Percentiles rank a stretch among this genome's conserved stretches.
phyloP scores from a whole-genome alignment of 2,113 vertebrate species.

The Ammodytes marinus region DNA sequence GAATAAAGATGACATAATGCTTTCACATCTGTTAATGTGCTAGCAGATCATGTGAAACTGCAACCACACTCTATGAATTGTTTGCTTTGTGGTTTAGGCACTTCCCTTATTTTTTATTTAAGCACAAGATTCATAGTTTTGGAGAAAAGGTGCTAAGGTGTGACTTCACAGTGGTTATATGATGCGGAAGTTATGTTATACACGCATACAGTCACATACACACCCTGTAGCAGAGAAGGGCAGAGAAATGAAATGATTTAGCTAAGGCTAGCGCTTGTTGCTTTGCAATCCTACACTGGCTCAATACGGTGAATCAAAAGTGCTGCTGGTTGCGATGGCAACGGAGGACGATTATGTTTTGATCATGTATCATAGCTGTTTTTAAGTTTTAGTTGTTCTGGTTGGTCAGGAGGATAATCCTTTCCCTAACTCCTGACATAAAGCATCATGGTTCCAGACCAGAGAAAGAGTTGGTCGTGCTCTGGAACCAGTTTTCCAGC shows the following conservation, averaged over 20 bases:
- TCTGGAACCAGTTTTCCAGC: too few species aligned
- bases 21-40: background rate
- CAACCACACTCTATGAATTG: background rate
- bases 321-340: too few species aligned
- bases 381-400: too few species aligned
- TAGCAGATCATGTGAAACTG: background rate
- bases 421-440: too few species aligned
- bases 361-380: too few species aligned
- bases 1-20: background rate
- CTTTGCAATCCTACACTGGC: too few species aligned
- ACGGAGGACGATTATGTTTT: too few species aligned
- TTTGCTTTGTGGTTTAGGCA: slow-evolving; percentile 52
- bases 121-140: background rate
- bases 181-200: background rate
- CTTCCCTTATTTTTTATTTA: slow-evolving; percentile 29
- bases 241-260: background rate
- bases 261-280: background rate
- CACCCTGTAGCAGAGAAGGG: background rate
- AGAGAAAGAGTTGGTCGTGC: too few species aligned
- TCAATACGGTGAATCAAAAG: too few species aligned
- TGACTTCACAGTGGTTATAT: background rate
- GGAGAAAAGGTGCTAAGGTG: background rate
- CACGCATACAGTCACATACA: background rate
- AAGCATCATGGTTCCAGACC: too few species aligned
- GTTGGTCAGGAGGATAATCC: too few species aligned